Base-by-base conservation (phyloP, 2,113 vertebrate genomes). In the Scolopax mira region DNA sequence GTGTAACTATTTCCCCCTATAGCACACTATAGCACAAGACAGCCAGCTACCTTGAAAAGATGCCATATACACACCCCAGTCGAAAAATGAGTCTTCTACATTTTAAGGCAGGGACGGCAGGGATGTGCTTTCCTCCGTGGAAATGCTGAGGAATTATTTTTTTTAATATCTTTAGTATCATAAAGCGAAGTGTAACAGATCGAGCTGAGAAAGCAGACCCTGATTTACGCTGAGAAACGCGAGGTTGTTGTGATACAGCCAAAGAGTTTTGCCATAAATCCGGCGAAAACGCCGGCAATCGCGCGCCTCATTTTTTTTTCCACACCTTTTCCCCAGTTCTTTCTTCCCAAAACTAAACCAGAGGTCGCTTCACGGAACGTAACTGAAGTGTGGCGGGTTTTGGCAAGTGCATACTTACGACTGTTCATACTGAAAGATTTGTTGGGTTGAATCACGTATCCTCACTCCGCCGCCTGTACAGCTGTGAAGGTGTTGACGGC, bases 401-500 rank as follows among this genome's bases (percentile, higher is more conserved):
- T 78, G 90, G 79, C 93, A 94, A 94, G 77, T 11, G 31, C 52
- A 12, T 69, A 79, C 72, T 79, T 85, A 67, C 7, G 92, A 62
- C 25, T 46, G 4, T 27, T 72, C 1, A 0, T 49, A 84, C 54
- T 92, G 96, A 96, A 94, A 92, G 93, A 96, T 95, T 84, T 88
- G 85, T 93, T 93, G 54, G 51, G 41, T 75, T 78, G 89, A 69
- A 87, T 61, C 65, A 48, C 27, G 13, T 41, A 82, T 66, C 70
- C 66, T 90, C 62, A 87, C 42, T 51, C 72, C 3, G 1, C 24
- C 49, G 15, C 85, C 60, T 60, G 52, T 8, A 55, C 42, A 70
- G 64, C 81, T 69, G 85, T 85, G 89, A 95, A 96, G 44, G 91
- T 94, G 79, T 87, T 90, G 72, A 89, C 1, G 33, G 44, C 52